Evolutionary conservation across 2,113 vertebrate genomes (phyloP), one percentile per base, ranked within the genome.

Genomic region (Podiceps cristatus): DNA sequence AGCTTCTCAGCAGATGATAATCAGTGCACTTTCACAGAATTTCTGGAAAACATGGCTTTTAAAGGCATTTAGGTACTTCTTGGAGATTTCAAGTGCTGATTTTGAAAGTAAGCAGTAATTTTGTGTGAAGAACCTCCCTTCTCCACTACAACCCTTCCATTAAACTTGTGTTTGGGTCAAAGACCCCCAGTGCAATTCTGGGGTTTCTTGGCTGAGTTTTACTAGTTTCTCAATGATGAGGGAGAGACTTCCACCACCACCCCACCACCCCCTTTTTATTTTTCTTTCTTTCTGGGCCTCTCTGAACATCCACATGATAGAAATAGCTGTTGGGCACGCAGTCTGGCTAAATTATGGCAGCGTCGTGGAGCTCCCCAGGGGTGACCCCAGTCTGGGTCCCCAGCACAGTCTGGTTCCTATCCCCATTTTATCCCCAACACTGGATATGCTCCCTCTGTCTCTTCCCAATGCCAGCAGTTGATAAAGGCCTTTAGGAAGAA

Each of bases 271-370:
- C 7, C 9, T n/a, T 22, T 8, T 23, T 33, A 33, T 17, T 7
- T 29, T 7, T 10, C 25, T 12, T 44, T 35, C 24, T 64, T 72
- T 40, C 13, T 33, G 6, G 17, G 3, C 33, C 7, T 37, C n/a
- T 67, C 66, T 73, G 20, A 10, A 33, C 14, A 25, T 7, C 11
- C 44, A 29, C 31, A 19, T 7, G 55, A 56, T 84, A n/a, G 27
- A 45, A 59, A 55, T 9, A 63, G 24, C 5, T 66, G 19, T 13
- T 13, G 9, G 42, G 15, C 0, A 2, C 18, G 19, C 0, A 0
- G 5, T 63, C 45, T 79, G 31, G 3, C 9, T 72, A 22, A 60
- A 53, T 29, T 45, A 27, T 35, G 44, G 40, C 40, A 76, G 45
- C 63, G 52, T 11, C 2, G 0, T 20, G 33, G 24, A 50, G 24